Conservation (phyloP, 2,797 vertebrate species). For the Myotis findleyi region DNA sequence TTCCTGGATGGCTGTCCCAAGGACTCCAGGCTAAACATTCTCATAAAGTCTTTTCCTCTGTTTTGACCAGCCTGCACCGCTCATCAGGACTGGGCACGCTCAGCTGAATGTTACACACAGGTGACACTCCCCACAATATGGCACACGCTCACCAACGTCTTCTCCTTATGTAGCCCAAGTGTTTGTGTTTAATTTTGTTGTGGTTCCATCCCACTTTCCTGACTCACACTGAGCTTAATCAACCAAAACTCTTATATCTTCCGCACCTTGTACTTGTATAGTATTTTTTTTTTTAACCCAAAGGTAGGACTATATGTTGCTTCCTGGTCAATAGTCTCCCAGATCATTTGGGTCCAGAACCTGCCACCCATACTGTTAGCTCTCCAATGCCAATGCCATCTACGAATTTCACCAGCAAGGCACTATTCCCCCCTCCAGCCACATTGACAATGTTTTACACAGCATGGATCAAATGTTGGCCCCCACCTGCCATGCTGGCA, state of each 20-base stretch:
- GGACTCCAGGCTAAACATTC: too few species aligned
- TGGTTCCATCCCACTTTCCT: not conserved
- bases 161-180: not conserved
- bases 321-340: not conserved
- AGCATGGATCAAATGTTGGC: not conserved
- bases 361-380: not conserved
- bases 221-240: not conserved
- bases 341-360: not conserved
- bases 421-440: not conserved
- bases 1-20: not conserved
- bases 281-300: not conserved
- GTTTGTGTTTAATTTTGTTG: not conserved
- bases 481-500: not conserved
- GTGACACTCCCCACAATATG: too few species aligned
- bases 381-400: not conserved
- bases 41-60: not conserved
- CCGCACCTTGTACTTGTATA: not conserved
- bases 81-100: not conserved
- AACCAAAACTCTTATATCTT: not conserved
- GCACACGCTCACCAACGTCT: not conserved
- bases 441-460: not conserved
- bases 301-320: not conserved
- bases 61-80: not conserved
- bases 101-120: not conserved
- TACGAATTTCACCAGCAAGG: not conserved